Evolutionary conservation across 2,113 vertebrate genomes (phyloP).

Genomic region (Clarias magur): DNA sequence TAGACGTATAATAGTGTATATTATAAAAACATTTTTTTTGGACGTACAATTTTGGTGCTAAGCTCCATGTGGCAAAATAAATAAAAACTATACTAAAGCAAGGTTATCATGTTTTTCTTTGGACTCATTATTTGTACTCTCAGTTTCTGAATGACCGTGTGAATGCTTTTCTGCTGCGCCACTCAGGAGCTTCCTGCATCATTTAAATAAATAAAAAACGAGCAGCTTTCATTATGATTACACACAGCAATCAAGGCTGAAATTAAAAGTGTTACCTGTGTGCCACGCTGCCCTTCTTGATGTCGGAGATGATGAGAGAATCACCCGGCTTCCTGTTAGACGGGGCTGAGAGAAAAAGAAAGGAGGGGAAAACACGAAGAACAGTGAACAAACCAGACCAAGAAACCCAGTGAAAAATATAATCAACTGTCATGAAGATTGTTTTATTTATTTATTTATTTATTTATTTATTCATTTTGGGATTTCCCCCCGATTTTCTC

Average conservation of each 20-base stretch:
- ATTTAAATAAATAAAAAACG: neutral
- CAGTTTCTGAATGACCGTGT: neutral
- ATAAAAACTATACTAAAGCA: neutral
- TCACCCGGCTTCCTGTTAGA: constrained; percentile 94
- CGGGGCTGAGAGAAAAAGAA: constrained; percentile 77
- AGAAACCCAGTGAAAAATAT: neutral
- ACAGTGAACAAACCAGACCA: neutral
- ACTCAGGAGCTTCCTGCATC: neutral
- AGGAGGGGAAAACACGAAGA: neutral
- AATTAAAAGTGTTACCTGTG: constrained; percentile 81
- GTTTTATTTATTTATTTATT: too few species aligned
- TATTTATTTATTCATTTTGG: too few species aligned
- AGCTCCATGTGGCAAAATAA: neutral
- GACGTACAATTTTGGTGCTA: neutral
- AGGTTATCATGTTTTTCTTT: neutral
- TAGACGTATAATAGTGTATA: neutral
- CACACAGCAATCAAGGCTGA: neutral
- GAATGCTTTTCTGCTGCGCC: neutral
- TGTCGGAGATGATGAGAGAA: constrained; percentile 96
- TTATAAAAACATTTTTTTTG: neutral
- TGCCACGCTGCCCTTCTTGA: constrained; percentile 98
- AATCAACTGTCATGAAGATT: neutral
- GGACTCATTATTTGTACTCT: neutral
- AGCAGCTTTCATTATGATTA: neutral
- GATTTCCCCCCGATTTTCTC: too few species aligned